A percentile compares a stretch with the other conserved stretches of the same genome.
Conservation (phyloP, 37 sponge, comb jelly and placozoan genomes). For the Ianthella basta region DNA sequence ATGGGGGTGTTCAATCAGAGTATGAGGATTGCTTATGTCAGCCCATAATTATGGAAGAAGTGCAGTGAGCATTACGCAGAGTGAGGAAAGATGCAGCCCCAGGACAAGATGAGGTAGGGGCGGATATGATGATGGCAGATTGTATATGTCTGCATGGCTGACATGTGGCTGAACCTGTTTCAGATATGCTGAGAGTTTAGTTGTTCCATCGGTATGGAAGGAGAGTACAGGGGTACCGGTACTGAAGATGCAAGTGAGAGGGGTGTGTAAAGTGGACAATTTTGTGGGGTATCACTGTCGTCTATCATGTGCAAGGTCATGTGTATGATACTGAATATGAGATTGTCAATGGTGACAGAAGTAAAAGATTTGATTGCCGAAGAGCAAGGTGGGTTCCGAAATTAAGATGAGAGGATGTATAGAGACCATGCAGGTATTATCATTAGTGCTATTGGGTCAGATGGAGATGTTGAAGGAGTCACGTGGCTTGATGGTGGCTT, state of each 20-base stretch:
- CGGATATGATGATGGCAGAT: constrained; percentile 27
- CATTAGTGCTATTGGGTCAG: constrained; percentile 32
- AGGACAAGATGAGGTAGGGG: constrained; percentile 30
- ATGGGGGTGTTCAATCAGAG: constrained; percentile 14
- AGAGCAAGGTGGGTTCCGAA: constrained; percentile 22
- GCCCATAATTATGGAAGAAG: constrained; percentile 27
- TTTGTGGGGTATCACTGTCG: constrained; percentile 22
- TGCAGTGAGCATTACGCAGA: constrained; percentile 22
- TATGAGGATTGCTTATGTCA: constrained; percentile 24
- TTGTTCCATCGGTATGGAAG: constrained; percentile 30
- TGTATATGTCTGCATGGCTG: too few species aligned
- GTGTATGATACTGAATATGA: constrained; percentile 26
- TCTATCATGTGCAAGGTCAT: constrained; percentile 24
- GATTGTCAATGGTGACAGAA: constrained; percentile 21
- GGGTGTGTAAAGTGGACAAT: constrained; percentile 27
- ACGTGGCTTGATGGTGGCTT: constrained; percentile 1
- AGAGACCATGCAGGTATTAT: constrained; percentile 28
- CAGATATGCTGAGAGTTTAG: constrained; percentile 27
- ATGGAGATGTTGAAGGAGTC: constrained; percentile 18
- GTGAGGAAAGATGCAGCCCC: constrained; percentile 28
- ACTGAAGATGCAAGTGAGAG: constrained; percentile 22
- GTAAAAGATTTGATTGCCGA: constrained; percentile 1
- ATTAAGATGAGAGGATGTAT: constrained; percentile 29
- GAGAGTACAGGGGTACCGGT: constrained; percentile 18
- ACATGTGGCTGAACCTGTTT: constrained; percentile 27